A percentile compares a stretch with the other conserved stretches of the same genome.
These are phyloP conservation scores for Metaphire vulgaris DNA, from an alignment of 1,140 invertebrate genomes.

Conservation along the genomic window DNA sequence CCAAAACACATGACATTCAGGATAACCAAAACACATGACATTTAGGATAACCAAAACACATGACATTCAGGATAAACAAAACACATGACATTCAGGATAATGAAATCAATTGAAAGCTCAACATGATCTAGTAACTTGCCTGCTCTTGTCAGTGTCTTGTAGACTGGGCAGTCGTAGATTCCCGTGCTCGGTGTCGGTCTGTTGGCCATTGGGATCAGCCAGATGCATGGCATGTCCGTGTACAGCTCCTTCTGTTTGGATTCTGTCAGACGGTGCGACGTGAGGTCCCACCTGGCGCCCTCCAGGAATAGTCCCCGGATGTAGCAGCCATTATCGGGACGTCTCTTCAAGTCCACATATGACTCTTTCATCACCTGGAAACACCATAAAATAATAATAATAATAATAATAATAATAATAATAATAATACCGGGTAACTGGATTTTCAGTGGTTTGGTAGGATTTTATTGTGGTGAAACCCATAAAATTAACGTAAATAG, in stretches of 20 bases:
- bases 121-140: no score
- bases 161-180: constrained; percentile 52
- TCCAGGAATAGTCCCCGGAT: constrained; percentile 52
- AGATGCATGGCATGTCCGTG: constrained; percentile 51
- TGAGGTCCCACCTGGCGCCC: constrained; percentile 50
- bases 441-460: no score
- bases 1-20: no score
- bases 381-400: neutral
- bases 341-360: constrained; percentile 36
- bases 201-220: constrained; percentile 48
- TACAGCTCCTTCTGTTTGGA: constrained; percentile 51
- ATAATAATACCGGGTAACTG: no score
- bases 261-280: constrained; percentile 41
- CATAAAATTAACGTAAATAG: no score
- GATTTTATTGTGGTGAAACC: no score
- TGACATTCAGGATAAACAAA: no score
- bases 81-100: no score
- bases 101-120: no score
- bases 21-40: no score
- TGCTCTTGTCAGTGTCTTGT: constrained; percentile 53
- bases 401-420: no score
- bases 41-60: no score
- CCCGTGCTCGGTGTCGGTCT: constrained; percentile 38
- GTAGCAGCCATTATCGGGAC: constrained; percentile 50
- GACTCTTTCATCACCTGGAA: constrained; percentile 36